A percentile compares a stretch with the other conserved stretches of the same genome.
Evolutionary conservation across 2,113 vertebrate species (phyloP).

Genomic region (Brachypodius melanocephalos): DNA sequence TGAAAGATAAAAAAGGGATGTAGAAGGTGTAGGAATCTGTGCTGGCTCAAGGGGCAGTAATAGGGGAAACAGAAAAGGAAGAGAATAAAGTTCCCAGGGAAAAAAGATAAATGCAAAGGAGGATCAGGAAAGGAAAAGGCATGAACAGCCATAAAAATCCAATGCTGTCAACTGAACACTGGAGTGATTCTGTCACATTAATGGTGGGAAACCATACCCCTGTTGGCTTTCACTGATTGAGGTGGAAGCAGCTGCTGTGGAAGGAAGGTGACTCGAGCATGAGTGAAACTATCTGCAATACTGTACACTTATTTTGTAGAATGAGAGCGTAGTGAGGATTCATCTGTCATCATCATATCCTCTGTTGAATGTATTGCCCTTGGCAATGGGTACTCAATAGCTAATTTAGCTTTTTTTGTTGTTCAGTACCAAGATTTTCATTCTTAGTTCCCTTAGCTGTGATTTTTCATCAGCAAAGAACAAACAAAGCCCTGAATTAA

Average conservation of each 20-base stretch:
- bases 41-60: background rate
- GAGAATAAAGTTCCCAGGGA: background rate
- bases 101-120: slow-evolving; percentile 30
- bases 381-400: slow-evolving; percentile 72
- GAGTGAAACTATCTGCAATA: slow-evolving; percentile 70
- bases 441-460: slow-evolving; percentile 49
- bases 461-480: slow-evolving; percentile 35
- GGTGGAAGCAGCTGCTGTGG: slow-evolving; percentile 63
- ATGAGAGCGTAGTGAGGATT: slow-evolving; percentile 61
- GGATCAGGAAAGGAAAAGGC: slow-evolving; percentile 46
- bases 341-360: slow-evolving; percentile 70
- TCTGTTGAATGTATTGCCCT: slow-evolving; percentile 73
- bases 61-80: background rate
- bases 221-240: slow-evolving; percentile 62
- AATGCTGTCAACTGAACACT: slow-evolving; percentile 64
- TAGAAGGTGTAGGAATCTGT: background rate
- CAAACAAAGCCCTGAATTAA: slow-evolving; percentile 18
- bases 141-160: slow-evolving; percentile 52
- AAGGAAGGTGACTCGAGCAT: slow-evolving; percentile 70
- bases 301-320: slow-evolving; percentile 61
- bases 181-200: slow-evolving; percentile 15
- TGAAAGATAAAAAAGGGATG: background rate
- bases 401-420: slow-evolving; percentile 71
- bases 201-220: slow-evolving; percentile 65
- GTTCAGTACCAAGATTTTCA: slow-evolving; percentile 60